These are phyloP conservation scores for Vidua macroura DNA, from an alignment of 2,113 vertebrate species.

Conservation along the genomic window DNA sequence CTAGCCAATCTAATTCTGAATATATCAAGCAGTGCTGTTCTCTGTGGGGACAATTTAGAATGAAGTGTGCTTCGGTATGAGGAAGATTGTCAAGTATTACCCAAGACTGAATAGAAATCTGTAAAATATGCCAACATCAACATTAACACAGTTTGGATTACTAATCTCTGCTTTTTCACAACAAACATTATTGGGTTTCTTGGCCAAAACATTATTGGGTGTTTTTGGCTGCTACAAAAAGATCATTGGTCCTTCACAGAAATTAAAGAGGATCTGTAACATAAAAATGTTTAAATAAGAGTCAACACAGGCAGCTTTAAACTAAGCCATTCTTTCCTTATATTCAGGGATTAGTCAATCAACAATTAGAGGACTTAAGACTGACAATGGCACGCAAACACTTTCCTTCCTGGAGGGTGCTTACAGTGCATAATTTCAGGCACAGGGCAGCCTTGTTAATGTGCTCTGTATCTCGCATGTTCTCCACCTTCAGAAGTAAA, in stretches of 20 bases:
- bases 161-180: slow-evolving; percentile 11
- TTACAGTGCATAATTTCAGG: neutral
- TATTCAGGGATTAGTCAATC: neutral
- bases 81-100: slow-evolving; percentile 48
- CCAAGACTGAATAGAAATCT: slow-evolving; percentile 19
- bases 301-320: neutral
- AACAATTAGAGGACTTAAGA: neutral
- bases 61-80: neutral
- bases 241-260: neutral
- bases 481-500: neutral
- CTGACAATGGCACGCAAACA: rapidly evolving
- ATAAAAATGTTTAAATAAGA: neutral
- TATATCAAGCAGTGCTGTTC: slow-evolving; percentile 42
- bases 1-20: slow-evolving; percentile 56
- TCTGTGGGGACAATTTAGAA: slow-evolving; percentile 52
- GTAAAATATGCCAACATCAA: slow-evolving; percentile 29
- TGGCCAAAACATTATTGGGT: neutral
- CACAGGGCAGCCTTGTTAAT: neutral
- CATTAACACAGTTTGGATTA: slow-evolving; percentile 6
- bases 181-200: neutral
- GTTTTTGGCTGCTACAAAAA: neutral
- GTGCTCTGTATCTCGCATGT: rapidly evolving
- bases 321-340: neutral
- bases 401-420: neutral
- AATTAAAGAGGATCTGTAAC: neutral